Evolutionary conservation across 2,113 vertebrate species (phyloP).

Genomic region (Syrrhaptes paradoxus): DNA sequence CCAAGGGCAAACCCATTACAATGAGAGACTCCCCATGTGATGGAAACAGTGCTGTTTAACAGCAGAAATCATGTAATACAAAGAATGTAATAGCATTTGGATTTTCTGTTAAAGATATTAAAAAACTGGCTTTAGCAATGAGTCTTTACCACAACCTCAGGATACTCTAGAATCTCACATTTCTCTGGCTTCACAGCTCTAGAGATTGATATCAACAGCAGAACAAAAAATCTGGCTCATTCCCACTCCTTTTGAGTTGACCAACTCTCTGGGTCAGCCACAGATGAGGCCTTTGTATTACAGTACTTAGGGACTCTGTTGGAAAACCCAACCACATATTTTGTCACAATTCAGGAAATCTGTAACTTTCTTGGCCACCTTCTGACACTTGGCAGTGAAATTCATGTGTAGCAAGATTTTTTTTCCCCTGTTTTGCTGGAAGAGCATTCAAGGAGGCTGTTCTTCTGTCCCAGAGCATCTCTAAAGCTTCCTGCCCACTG

Average conservation of each 20-base stretch:
- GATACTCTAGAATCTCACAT: background rate
- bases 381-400: background rate
- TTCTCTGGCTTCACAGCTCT: background rate
- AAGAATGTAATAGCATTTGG: background rate
- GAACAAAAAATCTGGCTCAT: background rate
- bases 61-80: fast-evolving
- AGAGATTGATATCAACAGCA: background rate
- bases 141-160: background rate
- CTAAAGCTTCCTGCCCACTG: background rate
- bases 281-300: background rate
- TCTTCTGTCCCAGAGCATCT: background rate
- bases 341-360: background rate
- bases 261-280: background rate
- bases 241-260: background rate
- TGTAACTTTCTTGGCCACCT: background rate
- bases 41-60: background rate
- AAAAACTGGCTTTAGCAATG: background rate
- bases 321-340: background rate
- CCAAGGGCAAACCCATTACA: no score
- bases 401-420: background rate
- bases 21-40: background rate
- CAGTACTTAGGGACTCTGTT: background rate
- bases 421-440: background rate
- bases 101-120: background rate
- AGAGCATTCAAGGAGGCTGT: background rate